Evolutionary conservation across 2,797 vertebrate genomes (phyloP).

Genomic region (Brachyalestes nurse): DNA sequence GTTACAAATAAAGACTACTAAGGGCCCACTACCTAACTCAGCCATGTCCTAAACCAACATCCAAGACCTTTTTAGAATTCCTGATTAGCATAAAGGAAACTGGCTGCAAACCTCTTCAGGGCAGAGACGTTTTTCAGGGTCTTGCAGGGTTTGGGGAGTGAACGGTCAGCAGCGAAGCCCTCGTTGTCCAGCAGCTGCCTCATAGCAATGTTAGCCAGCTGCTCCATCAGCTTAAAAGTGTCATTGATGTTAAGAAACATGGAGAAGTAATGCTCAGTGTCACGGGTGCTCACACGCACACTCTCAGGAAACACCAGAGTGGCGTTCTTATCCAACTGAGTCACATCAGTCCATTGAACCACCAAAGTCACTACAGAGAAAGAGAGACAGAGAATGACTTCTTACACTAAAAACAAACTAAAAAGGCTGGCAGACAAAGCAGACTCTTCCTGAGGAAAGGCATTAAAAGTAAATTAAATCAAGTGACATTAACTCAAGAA

Average conservation of each 20-base stretch:
- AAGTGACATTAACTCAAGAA: not conserved
- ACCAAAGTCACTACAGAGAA: constrained; percentile 85
- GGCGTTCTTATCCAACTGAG: constrained; percentile 92
- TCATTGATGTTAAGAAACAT: constrained; percentile 96
- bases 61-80: too few species aligned
- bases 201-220: constrained; percentile 95
- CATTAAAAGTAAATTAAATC: not conserved
- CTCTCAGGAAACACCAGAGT: constrained; percentile 94
- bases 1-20: too few species aligned
- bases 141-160: constrained; percentile 85
- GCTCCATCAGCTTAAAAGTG: constrained; percentile 97
- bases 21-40: too few species aligned
- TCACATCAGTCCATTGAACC: constrained; percentile 94
- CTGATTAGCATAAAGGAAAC: not conserved
- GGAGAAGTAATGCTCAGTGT: constrained; percentile 92
- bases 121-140: constrained; percentile 90
- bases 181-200: constrained; percentile 92
- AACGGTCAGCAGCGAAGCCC: constrained; percentile 87
- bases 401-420: not conserved
- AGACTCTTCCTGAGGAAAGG: not conserved
- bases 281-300: constrained; percentile 89
- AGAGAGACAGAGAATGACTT: not conserved
- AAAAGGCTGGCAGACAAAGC: not conserved
- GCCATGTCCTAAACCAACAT: too few species aligned
- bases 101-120: constrained; percentile 87